Percentiles rank a stretch among this genome's conserved stretches.
Evolutionary conservation across 2,888 invertebrate genomes (phyloP).

Genomic region (Leptinotarsa rubiginosa): DNA sequence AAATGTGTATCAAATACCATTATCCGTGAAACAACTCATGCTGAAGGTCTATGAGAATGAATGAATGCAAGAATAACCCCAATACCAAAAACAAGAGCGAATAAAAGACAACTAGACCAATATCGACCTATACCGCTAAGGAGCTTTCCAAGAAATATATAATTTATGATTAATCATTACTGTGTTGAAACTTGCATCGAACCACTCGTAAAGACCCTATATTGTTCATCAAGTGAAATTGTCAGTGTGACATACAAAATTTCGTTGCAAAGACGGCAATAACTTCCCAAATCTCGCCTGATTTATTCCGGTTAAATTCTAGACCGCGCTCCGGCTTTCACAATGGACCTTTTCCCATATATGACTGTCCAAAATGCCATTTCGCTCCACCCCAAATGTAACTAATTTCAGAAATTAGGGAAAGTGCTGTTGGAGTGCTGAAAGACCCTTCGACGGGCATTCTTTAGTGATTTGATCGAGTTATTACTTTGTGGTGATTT

Average conservation of each 20-base stretch:
- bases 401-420: constrained; percentile 46
- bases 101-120: too few species aligned
- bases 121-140: too few species aligned
- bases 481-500: constrained; percentile 6
- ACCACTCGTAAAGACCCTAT: not conserved
- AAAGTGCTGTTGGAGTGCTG: constrained; percentile 40
- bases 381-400: constrained; percentile 27
- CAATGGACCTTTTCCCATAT: constrained; percentile 42
- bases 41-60: too few species aligned
- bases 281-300: constrained; percentile 59
- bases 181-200: too few species aligned
- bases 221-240: constrained; percentile 48
- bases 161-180: too few species aligned
- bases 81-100: too few species aligned
- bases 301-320: constrained; percentile 62
- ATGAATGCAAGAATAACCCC: too few species aligned
- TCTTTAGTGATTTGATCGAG: constrained; percentile 20
- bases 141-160: too few species aligned
- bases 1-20: too few species aligned
- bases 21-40: too few species aligned
- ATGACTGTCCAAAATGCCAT: constrained; percentile 41
- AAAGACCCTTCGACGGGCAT: constrained; percentile 16
- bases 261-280: constrained; percentile 56
- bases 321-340: constrained; percentile 35
- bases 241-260: constrained; percentile 53